These are phyloP conservation scores for Ericerus pela DNA, from an alignment of 1,140 invertebrate genomes.

Conservation along the genomic window DNA sequence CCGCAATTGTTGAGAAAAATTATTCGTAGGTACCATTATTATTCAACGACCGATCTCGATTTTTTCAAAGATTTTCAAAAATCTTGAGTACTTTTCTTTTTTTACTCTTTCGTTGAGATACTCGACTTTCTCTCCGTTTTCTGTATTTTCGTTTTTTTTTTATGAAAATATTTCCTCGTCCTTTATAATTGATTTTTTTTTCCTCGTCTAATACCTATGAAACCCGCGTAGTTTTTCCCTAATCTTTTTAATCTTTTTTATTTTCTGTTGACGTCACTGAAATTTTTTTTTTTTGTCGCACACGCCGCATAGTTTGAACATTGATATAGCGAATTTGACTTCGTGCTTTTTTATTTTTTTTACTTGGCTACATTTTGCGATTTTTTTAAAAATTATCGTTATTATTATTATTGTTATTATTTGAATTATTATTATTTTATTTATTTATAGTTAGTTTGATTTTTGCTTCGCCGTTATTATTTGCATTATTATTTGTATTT, in stretches of 20 bases:
- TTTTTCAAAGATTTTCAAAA: too few relatives aligned
- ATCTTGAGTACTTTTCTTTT: too few relatives aligned
- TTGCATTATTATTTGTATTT: conserved; percentile 15
- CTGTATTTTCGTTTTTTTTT: conserved; percentile 14
- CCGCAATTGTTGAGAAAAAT: too few relatives aligned
- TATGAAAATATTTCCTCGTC: conserved; percentile 16
- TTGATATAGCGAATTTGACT: not conserved
- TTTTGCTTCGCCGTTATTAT: conserved; percentile 4
- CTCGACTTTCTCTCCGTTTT: too few relatives aligned
- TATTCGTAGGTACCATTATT: too few relatives aligned
- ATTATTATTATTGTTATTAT: not conserved
- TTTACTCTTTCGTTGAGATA: too few relatives aligned
- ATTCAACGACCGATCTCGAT: too few relatives aligned
- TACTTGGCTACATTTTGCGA: not conserved
- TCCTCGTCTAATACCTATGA: not conserved
- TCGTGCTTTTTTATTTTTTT: not conserved
- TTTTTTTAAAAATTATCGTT: not conserved
- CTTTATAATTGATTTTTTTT: conserved; percentile 16
- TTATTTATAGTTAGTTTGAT: not conserved
- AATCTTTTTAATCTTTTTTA: not conserved
- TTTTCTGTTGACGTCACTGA: not conserved
- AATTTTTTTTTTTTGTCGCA: not conserved
- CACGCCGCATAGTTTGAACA: not conserved
- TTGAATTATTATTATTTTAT: not conserved
- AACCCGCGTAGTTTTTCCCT: not conserved